phyloP scores from a whole-genome alignment of 2,113 vertebrate species.

The Odontophorus gujanensis region DNA sequence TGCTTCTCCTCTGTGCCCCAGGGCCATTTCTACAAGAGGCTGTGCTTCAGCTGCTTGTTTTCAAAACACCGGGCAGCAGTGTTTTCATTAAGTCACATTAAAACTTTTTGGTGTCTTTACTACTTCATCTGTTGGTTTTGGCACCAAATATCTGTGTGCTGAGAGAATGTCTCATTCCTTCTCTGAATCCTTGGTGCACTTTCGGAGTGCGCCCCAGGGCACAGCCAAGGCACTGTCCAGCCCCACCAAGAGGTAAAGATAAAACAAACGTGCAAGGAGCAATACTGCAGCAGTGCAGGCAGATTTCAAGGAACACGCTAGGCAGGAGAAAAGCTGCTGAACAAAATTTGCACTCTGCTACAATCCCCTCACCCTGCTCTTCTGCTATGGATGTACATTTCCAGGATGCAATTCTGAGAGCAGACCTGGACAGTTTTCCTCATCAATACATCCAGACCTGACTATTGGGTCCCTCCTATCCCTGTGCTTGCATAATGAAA shows the following conservation, averaged over 20 bases:
- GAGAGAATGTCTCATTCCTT: not conserved
- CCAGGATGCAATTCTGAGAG: not conserved
- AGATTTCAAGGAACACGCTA: not conserved
- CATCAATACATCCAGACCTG: not conserved
- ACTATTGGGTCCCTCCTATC: not conserved
- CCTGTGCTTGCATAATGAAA: accelerated
- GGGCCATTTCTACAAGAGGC: not conserved
- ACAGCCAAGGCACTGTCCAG: not conserved
- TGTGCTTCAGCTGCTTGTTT: accelerated
- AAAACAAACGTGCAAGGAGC: not conserved
- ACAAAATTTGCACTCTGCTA: not conserved
- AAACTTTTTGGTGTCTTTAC: not conserved
- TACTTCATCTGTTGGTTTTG: not conserved
- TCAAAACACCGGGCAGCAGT: not conserved
- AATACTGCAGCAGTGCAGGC: not conserved
- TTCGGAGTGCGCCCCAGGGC: not conserved
- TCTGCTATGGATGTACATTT: not conserved
- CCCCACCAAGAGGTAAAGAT: not conserved
- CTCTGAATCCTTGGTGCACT: not conserved
- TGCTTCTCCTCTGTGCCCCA: not conserved
- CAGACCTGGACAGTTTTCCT: not conserved
- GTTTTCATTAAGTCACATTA: not conserved
- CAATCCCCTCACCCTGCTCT: accelerated
- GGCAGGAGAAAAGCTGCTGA: not conserved
- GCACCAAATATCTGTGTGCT: not conserved